These are phyloP conservation scores for Clivina fossor DNA, from an alignment of 2,888 invertebrate genomes.

Conservation along the genomic window DNA sequence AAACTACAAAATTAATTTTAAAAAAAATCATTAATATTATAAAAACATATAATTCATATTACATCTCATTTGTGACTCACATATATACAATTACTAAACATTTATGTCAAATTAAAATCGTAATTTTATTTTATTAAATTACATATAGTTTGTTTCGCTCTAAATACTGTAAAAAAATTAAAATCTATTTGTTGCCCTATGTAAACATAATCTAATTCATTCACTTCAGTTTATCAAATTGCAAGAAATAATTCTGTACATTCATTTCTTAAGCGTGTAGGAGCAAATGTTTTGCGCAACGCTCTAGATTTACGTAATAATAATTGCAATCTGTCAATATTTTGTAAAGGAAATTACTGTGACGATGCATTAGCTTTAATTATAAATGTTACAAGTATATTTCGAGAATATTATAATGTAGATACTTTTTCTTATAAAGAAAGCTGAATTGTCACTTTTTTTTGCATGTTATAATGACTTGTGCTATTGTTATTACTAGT, in stretches of 20 bases:
- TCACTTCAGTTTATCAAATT: not conserved
- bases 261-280: not conserved
- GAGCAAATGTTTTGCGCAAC: constrained; percentile 8
- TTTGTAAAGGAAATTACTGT: not conserved
- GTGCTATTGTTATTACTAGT: no score
- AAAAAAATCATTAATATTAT: no score
- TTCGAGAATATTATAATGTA: no score
- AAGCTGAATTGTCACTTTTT: no score
- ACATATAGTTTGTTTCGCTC: constrained; percentile 14
- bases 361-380: not conserved
- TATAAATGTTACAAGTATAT: not conserved
- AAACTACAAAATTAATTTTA: no score
- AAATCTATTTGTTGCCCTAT: not conserved
- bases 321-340: no score
- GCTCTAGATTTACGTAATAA: constrained; percentile 10
- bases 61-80: no score
- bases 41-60: no score
- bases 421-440: no score
- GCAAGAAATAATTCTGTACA: not conserved
- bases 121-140: constrained; percentile 19
- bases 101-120: constrained; percentile 18
- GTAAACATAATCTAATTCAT: not conserved
- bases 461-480: no score
- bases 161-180: constrained; percentile 4
- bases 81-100: constrained; percentile 12